Evolutionary conservation across 1,140 invertebrate species (phyloP).

Genomic region (Drosophila nebulosa): DNA sequence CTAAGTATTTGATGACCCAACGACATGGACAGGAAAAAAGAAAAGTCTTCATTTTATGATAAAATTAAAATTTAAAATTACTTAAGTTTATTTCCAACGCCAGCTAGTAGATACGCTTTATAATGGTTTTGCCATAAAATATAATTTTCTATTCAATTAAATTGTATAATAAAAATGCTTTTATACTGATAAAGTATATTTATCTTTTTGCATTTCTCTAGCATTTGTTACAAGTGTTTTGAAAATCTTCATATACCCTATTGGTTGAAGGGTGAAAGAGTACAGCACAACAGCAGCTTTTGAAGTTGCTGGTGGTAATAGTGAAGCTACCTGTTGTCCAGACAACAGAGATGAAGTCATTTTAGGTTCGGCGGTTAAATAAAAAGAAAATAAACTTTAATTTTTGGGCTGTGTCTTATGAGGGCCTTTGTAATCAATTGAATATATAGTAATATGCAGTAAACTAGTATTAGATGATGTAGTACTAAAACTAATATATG

Average conservation of each 20-base stretch:
- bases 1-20: conserved; percentile 68
- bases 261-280: background rate
- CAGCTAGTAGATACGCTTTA: background rate
- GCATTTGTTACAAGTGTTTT: background rate
- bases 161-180: too few relatives aligned
- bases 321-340: conserved; percentile 17
- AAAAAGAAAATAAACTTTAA: background rate
- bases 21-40: conserved; percentile 1
- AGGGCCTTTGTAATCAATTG: too few relatives aligned
- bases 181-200: too few relatives aligned
- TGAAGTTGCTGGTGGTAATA: conserved; percentile 39
- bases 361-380: background rate
- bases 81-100: background rate
- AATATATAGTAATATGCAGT: too few relatives aligned
- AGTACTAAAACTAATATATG: too few relatives aligned
- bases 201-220: too few relatives aligned
- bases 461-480: too few relatives aligned
- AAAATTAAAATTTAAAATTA: conserved; percentile 50
- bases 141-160: too few relatives aligned
- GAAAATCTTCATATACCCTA: background rate
- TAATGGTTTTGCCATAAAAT: too few relatives aligned
- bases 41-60: background rate
- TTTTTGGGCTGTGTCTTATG: too few relatives aligned
- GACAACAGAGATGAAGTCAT: conserved; percentile 7
- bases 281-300: conserved; percentile 12